phyloP scores from a whole-genome alignment of 2,888 invertebrate genomes.

The Ormyrus labotus region DNA sequence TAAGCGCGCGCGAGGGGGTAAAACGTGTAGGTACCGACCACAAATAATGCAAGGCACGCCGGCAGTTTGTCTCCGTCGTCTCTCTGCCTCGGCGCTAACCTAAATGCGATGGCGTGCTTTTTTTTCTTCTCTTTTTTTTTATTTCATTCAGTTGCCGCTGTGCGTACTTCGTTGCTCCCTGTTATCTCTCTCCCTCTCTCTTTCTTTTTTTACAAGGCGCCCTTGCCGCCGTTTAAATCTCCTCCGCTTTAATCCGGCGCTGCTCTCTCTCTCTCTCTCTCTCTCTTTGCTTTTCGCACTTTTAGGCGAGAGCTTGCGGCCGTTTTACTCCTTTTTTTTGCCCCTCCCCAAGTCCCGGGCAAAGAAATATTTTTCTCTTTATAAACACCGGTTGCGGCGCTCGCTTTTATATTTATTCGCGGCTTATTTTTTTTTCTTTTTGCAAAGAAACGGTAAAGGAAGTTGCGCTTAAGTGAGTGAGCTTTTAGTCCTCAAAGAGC shows the following conservation, averaged over 20 bases:
- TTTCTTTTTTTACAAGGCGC: neutral
- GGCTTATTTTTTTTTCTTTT: neutral
- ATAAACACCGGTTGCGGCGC: neutral
- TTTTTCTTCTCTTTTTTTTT: no score
- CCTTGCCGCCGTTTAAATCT: slow-evolving; percentile 23
- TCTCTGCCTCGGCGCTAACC: no score
- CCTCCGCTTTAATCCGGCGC: slow-evolving; percentile 9
- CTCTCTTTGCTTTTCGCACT: neutral
- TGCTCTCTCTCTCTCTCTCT: neutral
- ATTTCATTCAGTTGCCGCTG: neutral
- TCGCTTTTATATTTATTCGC: neutral
- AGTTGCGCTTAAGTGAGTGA: neutral
- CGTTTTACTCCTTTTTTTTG: neutral
- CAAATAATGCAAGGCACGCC: neutral
- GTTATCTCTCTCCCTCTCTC: slow-evolving; percentile 14
- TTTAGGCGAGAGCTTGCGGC: neutral
- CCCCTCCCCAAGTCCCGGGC: neutral
- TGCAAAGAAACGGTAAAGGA: neutral
- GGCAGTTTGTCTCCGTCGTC: neutral
- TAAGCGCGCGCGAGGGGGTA: neutral
- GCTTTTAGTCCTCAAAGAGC: neutral
- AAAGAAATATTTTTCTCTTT: slow-evolving; percentile 21
- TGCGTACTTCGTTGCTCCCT: slow-evolving; percentile 4
- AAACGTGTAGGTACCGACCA: neutral
- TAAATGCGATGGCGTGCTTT: no score